phyloP scores from a whole-genome alignment of 2,797 vertebrate species.

The Oryzias dopingdopingensis region DNA sequence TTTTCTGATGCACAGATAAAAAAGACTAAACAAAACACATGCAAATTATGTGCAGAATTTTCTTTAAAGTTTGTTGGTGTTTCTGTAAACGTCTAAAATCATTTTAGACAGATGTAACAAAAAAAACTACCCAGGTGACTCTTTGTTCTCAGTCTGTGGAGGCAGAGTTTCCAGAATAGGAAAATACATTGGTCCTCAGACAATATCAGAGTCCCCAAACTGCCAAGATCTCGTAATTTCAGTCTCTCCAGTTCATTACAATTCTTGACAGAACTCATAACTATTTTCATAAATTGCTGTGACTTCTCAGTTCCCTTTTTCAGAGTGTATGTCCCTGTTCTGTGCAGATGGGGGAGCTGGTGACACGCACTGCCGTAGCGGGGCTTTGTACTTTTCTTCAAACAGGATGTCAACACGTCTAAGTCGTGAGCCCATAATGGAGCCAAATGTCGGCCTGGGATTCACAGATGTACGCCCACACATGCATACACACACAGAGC shows the following conservation, averaged over 20 bases:
- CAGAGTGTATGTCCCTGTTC: slow-evolving; percentile 5
- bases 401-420: slow-evolving; percentile 13
- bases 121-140: neutral
- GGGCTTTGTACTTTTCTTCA: slow-evolving; percentile 3
- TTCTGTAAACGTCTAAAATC: too few relatives aligned
- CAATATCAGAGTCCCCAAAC: neutral
- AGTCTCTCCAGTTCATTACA: neutral
- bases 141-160: slow-evolving; percentile 16
- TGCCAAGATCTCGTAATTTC: slow-evolving; percentile 6
- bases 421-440: neutral
- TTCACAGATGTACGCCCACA: slow-evolving; percentile 12
- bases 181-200: slow-evolving; percentile 6
- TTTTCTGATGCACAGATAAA: too few relatives aligned
- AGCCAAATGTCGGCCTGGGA: slow-evolving; percentile 15
- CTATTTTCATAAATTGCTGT: neutral
- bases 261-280: neutral
- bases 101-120: too few relatives aligned
- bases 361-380: slow-evolving; percentile 5
- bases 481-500: slow-evolving; percentile 4
- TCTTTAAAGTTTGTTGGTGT: too few relatives aligned
- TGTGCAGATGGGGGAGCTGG: slow-evolving; percentile 49
- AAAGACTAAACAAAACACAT: too few relatives aligned
- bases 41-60: too few relatives aligned
- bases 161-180: slow-evolving; percentile 43
- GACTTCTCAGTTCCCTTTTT: neutral